These are phyloP conservation scores for Chaetodon trifascialis DNA, from an alignment of 2,113 vertebrate species.

Conservation along the genomic window DNA sequence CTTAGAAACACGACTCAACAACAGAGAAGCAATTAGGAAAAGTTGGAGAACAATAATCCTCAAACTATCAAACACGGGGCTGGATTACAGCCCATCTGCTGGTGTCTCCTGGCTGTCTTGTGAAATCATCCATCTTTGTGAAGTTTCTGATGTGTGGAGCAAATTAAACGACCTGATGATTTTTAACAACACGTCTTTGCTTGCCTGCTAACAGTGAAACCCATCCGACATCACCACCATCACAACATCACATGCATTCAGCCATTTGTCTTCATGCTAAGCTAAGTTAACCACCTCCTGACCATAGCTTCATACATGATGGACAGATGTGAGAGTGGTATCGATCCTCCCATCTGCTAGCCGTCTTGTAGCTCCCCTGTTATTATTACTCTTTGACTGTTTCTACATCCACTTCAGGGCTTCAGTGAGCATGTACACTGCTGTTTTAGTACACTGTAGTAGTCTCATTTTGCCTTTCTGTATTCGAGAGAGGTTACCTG, in stretches of 20 bases:
- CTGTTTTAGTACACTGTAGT: background rate
- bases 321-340: too few species aligned
- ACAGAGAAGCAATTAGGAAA: constrained; percentile 62
- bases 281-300: too few species aligned
- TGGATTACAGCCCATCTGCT: constrained; percentile 42
- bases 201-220: background rate
- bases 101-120: background rate
- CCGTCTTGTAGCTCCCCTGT: too few species aligned
- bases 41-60: constrained; percentile 63
- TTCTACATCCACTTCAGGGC: too few species aligned
- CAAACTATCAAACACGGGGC: constrained; percentile 22
- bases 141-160: background rate
- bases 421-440: background rate
- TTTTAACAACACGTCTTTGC: background rate
- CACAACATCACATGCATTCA: background rate
- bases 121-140: background rate
- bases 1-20: constrained; percentile 62
- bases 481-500: constrained; percentile 83
- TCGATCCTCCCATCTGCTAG: too few species aligned
- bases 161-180: background rate
- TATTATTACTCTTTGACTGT: too few species aligned
- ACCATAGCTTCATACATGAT: too few species aligned
- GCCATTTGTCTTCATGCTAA: background rate
- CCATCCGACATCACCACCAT: background rate
- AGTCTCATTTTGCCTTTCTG: background rate